phyloP scores from a whole-genome alignment of 2,113 vertebrate species.

The Chionodraco myersi region DNA sequence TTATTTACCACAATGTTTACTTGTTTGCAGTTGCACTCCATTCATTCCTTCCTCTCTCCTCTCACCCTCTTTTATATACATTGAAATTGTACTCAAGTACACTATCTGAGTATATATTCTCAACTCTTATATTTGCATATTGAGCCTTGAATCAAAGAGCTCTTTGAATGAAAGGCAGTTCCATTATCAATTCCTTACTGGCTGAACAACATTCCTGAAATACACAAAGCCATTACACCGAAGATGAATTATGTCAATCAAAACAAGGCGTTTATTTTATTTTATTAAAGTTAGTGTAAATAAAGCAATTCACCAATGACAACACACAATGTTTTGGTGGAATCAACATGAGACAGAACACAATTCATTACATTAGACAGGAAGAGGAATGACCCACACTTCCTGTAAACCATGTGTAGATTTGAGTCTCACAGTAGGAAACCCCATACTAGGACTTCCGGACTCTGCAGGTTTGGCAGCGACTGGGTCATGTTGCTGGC shows the following conservation, averaged over 20 bases:
- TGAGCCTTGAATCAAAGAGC: neutral
- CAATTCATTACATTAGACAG: neutral
- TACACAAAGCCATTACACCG: too few relatives aligned
- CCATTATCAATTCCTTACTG: neutral
- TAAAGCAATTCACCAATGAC: neutral
- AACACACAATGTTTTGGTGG: neutral
- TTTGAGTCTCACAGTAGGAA: slow-evolving; percentile 6
- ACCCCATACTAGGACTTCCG: too few relatives aligned
- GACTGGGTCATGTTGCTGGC: too few relatives aligned
- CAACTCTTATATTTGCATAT: neutral
- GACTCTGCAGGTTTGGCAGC: too few relatives aligned
- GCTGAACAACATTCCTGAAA: too few relatives aligned
- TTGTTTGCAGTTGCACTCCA: too few relatives aligned
- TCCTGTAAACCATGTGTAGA: neutral
- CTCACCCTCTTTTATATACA: too few relatives aligned
- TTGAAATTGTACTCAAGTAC: too few relatives aligned
- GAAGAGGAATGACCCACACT: neutral
- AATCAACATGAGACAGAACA: neutral
- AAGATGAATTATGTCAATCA: too few relatives aligned
- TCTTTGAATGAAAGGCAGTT: neutral
- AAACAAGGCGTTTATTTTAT: neutral
- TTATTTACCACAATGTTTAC: too few relatives aligned
- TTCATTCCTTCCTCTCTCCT: too few relatives aligned
- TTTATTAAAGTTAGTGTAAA: neutral
- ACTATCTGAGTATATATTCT: too few relatives aligned